Evolutionary conservation across 2,113 vertebrate species (phyloP).

Genomic region (Synodontis membranacea): DNA sequence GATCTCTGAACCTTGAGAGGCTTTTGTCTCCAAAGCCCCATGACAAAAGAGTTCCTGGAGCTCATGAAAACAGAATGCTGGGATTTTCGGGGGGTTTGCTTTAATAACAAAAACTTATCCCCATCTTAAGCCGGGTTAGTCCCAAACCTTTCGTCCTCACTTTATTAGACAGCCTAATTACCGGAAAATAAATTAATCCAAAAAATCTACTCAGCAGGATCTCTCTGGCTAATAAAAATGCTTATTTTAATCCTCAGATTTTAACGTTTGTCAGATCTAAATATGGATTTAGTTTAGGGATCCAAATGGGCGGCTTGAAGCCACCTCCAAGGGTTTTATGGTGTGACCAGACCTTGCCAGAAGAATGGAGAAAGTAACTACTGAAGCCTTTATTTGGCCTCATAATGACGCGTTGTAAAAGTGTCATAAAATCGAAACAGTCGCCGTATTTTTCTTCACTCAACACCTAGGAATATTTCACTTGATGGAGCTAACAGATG

Average conservation of each 20-base stretch:
- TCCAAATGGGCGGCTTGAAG: constrained; percentile 11
- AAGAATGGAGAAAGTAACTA: constrained; percentile 13
- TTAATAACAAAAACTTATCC: constrained; percentile 34
- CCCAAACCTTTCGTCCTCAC: constrained; percentile 13
- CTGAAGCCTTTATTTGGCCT: constrained; percentile 40
- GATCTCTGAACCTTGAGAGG: constrained; percentile 51
- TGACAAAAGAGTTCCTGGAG: constrained; percentile 55
- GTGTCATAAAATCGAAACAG: constrained; percentile 34
- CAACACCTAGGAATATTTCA: constrained; percentile 22
- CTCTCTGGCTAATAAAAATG: neutral
- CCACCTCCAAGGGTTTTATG: constrained; percentile 10
- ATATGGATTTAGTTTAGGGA: constrained; percentile 1
- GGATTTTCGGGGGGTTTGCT: constrained; percentile 28
- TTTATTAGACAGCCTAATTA: constrained; percentile 40
- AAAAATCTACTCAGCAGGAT: neutral
- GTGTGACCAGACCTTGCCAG: constrained; percentile 2
- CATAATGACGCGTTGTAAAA: constrained; percentile 39
- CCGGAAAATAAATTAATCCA: neutral
- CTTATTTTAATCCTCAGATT: constrained; percentile 1
- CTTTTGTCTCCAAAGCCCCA: constrained; percentile 53
- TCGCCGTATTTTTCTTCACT: constrained; percentile 33
- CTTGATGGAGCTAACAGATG: constrained; percentile 39
- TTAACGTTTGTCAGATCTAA: neutral
- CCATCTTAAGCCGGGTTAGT: constrained; percentile 9
- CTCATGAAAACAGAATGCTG: constrained; percentile 53